These are phyloP conservation scores for Scylla paramamosain DNA, from an alignment of 1,140 invertebrate genomes.

Conservation along the genomic window DNA sequence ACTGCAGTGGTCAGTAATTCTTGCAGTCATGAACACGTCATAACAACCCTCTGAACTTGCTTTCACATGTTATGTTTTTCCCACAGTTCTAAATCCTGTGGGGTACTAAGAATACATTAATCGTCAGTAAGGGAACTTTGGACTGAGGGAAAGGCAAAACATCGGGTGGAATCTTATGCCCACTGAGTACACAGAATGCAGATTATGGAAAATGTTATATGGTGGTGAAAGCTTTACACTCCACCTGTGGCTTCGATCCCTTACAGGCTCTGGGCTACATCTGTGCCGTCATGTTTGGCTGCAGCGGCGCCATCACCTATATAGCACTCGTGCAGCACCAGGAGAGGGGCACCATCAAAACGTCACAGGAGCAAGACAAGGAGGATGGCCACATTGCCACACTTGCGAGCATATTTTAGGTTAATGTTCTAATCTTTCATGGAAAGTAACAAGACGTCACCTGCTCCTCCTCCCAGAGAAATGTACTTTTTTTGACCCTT, in stretches of 20 bases:
- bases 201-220: too few species aligned
- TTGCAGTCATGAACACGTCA: background rate
- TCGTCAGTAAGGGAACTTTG: too few species aligned
- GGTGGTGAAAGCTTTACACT: background rate
- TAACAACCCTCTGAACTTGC: too few species aligned
- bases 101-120: too few species aligned
- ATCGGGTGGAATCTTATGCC: too few species aligned
- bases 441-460: too few species aligned
- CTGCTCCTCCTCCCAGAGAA: too few species aligned
- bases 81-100: too few species aligned
- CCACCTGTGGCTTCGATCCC: background rate
- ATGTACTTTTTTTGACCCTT: too few species aligned
- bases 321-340: background rate
- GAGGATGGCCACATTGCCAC: background rate
- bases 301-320: slow-evolving; percentile 38
- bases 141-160: too few species aligned
- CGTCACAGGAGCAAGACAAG: background rate
- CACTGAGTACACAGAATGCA: too few species aligned
- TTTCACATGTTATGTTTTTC: too few species aligned
- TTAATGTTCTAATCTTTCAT: background rate
- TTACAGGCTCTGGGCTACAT: slow-evolving; percentile 46
- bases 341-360: background rate
- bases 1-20: slow-evolving; percentile 39
- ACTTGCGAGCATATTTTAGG: background rate
- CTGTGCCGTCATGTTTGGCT: slow-evolving; percentile 26